Evolutionary conservation across 2,797 vertebrate species (phyloP).

Genomic region (Delichon dasypus): DNA sequence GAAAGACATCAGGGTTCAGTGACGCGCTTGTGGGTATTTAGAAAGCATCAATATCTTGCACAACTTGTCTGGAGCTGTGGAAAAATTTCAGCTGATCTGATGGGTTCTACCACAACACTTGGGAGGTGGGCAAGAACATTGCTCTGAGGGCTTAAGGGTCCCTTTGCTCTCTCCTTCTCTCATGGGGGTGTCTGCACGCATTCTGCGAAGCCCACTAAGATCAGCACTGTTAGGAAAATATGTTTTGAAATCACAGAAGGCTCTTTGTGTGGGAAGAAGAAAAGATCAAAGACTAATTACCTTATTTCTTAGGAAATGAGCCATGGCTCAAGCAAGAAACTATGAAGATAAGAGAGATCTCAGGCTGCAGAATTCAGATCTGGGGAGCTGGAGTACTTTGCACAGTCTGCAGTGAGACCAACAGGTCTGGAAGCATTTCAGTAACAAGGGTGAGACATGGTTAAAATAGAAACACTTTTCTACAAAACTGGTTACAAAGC

Average conservation of each 20-base stretch:
- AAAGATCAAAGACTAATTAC: conserved; percentile 25
- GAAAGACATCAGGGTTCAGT: neutral
- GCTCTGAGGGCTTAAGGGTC: neutral
- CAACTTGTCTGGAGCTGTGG: neutral
- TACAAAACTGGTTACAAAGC: neutral
- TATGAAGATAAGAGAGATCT: neutral
- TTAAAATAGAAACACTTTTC: neutral
- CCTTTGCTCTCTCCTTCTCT: neutral
- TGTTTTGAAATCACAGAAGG: neutral
- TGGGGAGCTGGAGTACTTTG: neutral
- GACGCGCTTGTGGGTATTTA: neutral
- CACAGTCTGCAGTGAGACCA: neutral
- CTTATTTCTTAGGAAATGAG: neutral
- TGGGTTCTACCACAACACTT: neutral
- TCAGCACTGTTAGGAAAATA: neutral
- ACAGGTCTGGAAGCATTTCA: neutral
- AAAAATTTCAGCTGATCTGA: neutral
- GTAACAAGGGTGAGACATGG: neutral
- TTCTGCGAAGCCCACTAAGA: neutral
- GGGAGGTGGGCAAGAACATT: neutral
- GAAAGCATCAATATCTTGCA: neutral
- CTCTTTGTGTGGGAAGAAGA: neutral
- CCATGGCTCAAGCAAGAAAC: neutral
- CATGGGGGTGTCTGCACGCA: neutral
- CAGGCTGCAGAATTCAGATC: neutral